Evolutionary conservation across 2,113 vertebrate genomes (phyloP).

Genomic region (Ovis canadensis): DNA sequence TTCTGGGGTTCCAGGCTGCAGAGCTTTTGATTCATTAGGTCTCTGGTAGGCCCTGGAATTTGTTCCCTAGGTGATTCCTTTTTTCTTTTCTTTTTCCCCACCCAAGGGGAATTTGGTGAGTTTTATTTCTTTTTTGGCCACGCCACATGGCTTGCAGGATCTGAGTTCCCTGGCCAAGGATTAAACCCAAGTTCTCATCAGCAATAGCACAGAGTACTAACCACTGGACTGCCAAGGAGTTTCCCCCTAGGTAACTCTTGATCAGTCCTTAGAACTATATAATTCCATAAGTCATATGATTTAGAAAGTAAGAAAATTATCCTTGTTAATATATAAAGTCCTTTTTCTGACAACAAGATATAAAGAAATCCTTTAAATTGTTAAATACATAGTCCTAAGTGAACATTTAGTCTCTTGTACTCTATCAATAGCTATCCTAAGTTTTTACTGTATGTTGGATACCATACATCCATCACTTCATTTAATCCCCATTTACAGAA

Average conservation of each 20-base stretch:
- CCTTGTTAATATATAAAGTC: neutral
- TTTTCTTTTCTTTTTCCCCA: neutral
- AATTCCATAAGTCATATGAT: neutral
- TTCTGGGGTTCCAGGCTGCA: neutral
- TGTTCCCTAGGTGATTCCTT: neutral
- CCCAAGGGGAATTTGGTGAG: neutral
- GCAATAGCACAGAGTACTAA: neutral
- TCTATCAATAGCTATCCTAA: neutral
- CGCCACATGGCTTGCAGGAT: neutral
- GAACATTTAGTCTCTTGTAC: slow-evolving; percentile 14
- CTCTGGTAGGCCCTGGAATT: neutral
- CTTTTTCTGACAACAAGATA: neutral
- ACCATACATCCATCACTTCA: neutral
- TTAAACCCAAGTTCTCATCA: neutral
- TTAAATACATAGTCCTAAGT: neutral
- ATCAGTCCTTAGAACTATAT: neutral
- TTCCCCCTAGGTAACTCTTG: neutral
- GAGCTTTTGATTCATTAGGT: neutral
- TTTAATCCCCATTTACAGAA: neutral
- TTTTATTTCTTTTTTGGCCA: neutral
- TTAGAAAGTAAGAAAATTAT: slow-evolving; percentile 33
- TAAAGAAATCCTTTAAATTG: neutral
- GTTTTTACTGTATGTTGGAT: neutral
- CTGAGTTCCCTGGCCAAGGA: neutral
- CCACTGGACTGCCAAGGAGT: neutral